Evolutionary conservation across 2,113 vertebrate genomes (phyloP), one percentile per base, ranked within the genome.

Genomic region (Glaucidium brasilianum): DNA sequence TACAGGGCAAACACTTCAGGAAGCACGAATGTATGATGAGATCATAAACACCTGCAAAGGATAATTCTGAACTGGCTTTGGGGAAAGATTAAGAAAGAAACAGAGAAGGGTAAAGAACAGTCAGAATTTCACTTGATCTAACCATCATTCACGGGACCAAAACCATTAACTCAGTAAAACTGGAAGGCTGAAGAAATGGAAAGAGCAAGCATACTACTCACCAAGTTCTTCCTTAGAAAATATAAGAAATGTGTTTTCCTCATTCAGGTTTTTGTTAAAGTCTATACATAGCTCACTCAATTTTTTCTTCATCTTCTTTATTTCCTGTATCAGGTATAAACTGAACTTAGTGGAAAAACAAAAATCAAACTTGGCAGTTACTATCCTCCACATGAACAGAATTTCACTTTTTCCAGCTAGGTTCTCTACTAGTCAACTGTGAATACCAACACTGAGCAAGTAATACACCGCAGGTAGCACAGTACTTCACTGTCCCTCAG

Each of bases 251-350:
- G 98, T 99, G 47, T 98, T 98, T 79, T 99, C 99, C 87, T 99
- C 99, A 71, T 99, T 99, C 94, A 99, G 96, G 94, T 99, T 99
- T 97, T 98, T 98, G 97, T 99, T 99, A 55, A 99, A 99, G 94
- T 99, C 99, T 86, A 99, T 99, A 94, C 98, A 99, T 9, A 99
- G 98, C 53, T 99, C 98, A 94, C 98, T 99, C 89, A 99, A 97
- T 58, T 97, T 98, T 97, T 99, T 99, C 90, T 99, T 99, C 56
- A 98, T 98, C 30, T 47, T 96, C 97, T 99, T 99, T 90, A 99
- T 98, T 98, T 99, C 99, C 99, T 99, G 89, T 75, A 78, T 81
- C 80, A 12, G 64, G 59, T 45, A 94, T 41, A 97, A 80, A 97
- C 10, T 69, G 39, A 93, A 58, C 27, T 89, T 32, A 81, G 82